Evolutionary conservation across 1,140 invertebrate genomes (phyloP).

Genomic region (Megalonaias nervosa): DNA sequence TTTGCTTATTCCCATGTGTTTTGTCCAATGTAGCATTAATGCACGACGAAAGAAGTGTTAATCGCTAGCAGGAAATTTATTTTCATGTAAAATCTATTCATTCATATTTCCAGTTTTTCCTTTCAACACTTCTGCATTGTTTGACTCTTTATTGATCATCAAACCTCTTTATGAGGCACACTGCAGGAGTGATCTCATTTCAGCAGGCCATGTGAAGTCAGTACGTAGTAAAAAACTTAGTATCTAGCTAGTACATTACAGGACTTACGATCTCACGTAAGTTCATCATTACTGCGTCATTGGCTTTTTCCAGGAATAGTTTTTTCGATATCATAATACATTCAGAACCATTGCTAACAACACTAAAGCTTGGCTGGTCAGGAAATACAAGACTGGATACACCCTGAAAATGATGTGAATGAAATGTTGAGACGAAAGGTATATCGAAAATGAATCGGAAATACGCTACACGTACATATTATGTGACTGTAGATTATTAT

Average conservation of each 20-base stretch:
- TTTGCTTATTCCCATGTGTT: too few species aligned
- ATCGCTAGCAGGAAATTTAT: too few species aligned
- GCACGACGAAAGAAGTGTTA: too few species aligned
- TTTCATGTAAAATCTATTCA: too few species aligned
- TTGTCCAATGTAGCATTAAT: too few species aligned
- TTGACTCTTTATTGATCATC: not conserved
- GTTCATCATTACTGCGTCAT: constrained; percentile 46
- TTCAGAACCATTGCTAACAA: constrained; percentile 63
- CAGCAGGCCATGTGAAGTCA: not conserved
- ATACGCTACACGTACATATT: not conserved
- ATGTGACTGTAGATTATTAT: too few species aligned
- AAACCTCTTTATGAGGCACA: not conserved
- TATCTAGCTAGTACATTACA: not conserved
- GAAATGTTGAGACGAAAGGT: not conserved
- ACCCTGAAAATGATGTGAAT: constrained; percentile 40
- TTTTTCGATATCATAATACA: constrained; percentile 58
- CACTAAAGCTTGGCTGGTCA: constrained; percentile 59
- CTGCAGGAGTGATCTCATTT: not conserved
- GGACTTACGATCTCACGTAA: constrained; percentile 46
- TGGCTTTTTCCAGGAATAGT: constrained; percentile 49
- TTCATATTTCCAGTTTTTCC: not conserved
- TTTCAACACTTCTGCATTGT: not conserved
- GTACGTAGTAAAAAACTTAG: not conserved
- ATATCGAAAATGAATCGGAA: not conserved
- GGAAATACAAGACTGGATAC: constrained; percentile 48